phyloP scores from a whole-genome alignment of 2,797 vertebrate species.

The Oreochromis mossambicus region DNA sequence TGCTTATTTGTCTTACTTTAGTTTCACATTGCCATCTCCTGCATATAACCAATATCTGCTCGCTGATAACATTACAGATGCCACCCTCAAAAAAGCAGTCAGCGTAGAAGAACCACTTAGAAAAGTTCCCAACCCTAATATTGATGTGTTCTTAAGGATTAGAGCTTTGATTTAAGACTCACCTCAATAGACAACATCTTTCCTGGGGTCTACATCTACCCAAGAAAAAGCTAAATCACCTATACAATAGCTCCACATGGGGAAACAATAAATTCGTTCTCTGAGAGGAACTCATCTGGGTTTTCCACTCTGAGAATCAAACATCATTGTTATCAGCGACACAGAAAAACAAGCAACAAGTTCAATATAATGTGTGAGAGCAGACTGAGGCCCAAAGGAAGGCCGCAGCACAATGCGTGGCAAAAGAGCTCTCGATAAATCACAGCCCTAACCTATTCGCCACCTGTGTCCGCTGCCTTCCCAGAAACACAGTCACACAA shows the following conservation, averaged over 20 bases:
- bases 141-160: background rate
- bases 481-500: constrained; percentile 58
- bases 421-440: constrained; percentile 65
- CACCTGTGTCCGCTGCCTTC: constrained; percentile 71
- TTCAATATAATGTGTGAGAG: constrained; percentile 42
- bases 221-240: constrained; percentile 14
- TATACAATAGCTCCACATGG: constrained; percentile 8
- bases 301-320: constrained; percentile 44
- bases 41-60: background rate
- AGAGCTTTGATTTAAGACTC: background rate
- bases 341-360: constrained; percentile 29
- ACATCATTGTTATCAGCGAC: constrained; percentile 58
- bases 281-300: constrained; percentile 31
- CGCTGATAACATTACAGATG: background rate
- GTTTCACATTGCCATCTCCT: background rate
- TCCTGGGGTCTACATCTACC: background rate
- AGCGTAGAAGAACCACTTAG: background rate
- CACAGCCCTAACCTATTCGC: constrained; percentile 66
- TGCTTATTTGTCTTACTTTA: background rate
- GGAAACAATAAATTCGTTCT: constrained; percentile 50
- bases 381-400: constrained; percentile 59
- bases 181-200: background rate
- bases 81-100: background rate
- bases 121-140: background rate
- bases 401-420: constrained; percentile 62